Conservation (phyloP, 1,140 invertebrate species). For the Eueides isabella region DNA sequence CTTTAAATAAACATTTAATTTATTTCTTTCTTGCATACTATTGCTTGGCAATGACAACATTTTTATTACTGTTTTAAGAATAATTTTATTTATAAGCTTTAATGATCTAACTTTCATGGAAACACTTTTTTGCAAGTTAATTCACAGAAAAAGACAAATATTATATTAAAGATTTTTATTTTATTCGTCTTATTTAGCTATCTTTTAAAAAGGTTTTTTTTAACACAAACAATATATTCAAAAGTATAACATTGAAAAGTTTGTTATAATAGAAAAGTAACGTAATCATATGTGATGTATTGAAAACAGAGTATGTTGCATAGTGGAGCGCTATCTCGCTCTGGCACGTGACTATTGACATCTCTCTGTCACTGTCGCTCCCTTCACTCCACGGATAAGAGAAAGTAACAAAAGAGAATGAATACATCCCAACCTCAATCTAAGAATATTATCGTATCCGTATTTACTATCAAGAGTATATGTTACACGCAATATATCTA, state of each 20-base stretch:
- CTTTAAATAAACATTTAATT: no score
- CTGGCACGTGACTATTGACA: constrained; percentile 36
- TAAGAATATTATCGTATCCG: constrained; percentile 52
- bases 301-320: constrained; percentile 54
- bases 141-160: background rate
- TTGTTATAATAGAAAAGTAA: constrained; percentile 25
- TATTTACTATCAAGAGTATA: constrained; percentile 43
- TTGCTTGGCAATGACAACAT: no score
- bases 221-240: background rate
- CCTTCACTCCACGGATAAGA: constrained; percentile 77
- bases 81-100: background rate
- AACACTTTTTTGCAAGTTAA: background rate
- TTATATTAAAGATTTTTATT: background rate
- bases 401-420: constrained; percentile 80
- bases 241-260: constrained; percentile 15
- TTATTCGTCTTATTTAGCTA: background rate
- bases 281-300: constrained; percentile 52
- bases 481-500: constrained; percentile 1
- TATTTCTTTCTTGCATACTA: no score
- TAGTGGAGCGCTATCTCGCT: constrained; percentile 66
- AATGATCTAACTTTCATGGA: background rate
- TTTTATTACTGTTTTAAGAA: background rate
- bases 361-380: constrained; percentile 63
- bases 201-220: background rate
- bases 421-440: constrained; percentile 68